Base-by-base conservation (phyloP, 2,113 vertebrate species). In the Carollia perspicillata region DNA sequence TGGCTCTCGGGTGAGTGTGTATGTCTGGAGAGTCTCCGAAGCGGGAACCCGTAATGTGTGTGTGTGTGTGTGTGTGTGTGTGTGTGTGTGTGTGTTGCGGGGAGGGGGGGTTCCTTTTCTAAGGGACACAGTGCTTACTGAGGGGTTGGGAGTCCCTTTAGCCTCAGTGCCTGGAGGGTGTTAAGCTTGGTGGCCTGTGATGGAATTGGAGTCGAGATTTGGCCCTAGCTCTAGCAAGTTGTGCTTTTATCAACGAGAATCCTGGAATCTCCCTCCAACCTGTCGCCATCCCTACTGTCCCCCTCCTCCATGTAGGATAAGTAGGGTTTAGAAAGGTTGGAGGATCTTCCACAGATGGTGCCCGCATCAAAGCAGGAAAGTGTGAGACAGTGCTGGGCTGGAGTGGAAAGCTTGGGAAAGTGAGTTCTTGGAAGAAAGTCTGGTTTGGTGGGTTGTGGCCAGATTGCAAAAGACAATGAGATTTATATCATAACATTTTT, bases 391-490 rank as follows among this genome's bases (percentile, higher is more conserved):
- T 33, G 63, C 17, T 2, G 69, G 37, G 14, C 72, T 44, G 55
- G 40, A 40, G n/a, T 44, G 65, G 53, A 33, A 49, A 47, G 80
- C 84, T 47, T 65, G 26, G 88, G 51, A 71, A 74, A 90, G 72
- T 40, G 65, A 84, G 49, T 37, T 14, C 42, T 47, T 33, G 49
- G 13, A 49, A 40, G 90, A 87, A 77, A 81, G 33, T 26, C 77
- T 84, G 72, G 40, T 74, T 75, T 23, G 68, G 55, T 65, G 77
- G 85, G 40, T 55, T 89, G 68, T n/a, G 79, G 92, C 66, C 47
- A 63, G 68, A 68, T 86, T 91, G 78, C 93, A 40, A 65, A 42
- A 87, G 78, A 93, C 84, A 66, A 8, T 65, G 92, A 58, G 69
- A 42, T 47, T 85, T 60, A 28, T 51, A 89, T 26, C 60, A 9